Percentiles rank a stretch among this genome's conserved stretches.
These are phyloP conservation scores for Catocala sponsa DNA, from an alignment of 2,888 invertebrate genomes.

Conservation along the genomic window DNA sequence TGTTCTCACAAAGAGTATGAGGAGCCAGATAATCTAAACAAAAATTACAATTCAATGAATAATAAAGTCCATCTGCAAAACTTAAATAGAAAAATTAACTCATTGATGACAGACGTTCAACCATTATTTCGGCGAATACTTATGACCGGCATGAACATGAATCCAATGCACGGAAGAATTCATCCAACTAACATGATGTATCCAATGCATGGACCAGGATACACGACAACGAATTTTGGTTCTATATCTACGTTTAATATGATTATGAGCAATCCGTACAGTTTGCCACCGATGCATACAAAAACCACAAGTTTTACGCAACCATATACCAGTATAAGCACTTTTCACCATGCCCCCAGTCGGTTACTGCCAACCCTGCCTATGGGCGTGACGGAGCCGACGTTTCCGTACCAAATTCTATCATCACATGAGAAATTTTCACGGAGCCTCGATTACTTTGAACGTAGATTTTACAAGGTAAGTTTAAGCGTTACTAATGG, in stretches of 20 bases:
- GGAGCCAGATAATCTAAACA: not conserved
- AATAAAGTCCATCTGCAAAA: constrained; percentile 1
- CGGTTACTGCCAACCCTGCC: constrained; percentile 13
- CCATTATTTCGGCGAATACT: constrained; percentile 9
- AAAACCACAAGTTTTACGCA: not conserved
- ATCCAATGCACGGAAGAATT: not conserved
- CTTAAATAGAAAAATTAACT: constrained; percentile 5
- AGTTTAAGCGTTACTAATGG: constrained; percentile 23
- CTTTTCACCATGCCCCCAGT: constrained; percentile 15
- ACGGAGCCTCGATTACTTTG: constrained; percentile 44
- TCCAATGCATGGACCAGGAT: constrained; percentile 1
- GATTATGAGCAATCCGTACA: constrained; percentile 3
- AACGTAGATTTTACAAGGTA: constrained; percentile 54
- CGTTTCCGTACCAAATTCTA: constrained; percentile 17
- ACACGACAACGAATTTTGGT: constrained; percentile 4
- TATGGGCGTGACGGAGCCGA: constrained; percentile 15
- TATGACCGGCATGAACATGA: constrained; percentile 5
- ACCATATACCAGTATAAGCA: constrained; percentile 17
- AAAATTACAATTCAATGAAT: not conserved
- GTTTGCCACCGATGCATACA: not conserved
- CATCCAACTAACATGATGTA: constrained; percentile 7
- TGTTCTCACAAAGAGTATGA: not conserved
- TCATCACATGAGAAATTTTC: constrained; percentile 35
- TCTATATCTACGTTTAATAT: constrained; percentile 4
- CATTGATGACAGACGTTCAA: not conserved